phyloP scores from a whole-genome alignment of 2,113 vertebrate species.

The Spizaetus ornatus region DNA sequence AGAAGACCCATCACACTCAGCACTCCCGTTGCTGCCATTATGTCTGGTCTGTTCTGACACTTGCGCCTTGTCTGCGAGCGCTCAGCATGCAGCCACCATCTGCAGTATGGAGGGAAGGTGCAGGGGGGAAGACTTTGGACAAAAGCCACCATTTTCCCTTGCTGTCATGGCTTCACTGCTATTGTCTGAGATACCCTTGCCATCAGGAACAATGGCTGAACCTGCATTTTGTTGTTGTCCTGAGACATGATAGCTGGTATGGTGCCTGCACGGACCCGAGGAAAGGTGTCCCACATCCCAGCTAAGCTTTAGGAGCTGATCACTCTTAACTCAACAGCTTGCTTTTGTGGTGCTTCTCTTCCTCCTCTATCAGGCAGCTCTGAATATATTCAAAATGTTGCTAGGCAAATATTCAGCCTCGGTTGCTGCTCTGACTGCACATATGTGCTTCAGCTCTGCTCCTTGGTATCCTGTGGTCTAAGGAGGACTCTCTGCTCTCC shows the following conservation, averaged over 20 bases:
- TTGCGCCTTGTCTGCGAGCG: neutral
- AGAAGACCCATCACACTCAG: neutral
- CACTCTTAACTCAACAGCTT: neutral
- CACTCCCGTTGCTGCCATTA: rapidly evolving
- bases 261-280: neutral
- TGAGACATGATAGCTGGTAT: neutral
- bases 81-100: neutral
- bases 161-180: neutral
- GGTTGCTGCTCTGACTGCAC: neutral
- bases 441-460: neutral
- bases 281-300: neutral
- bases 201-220: neutral
- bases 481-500: neutral
- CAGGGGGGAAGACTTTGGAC: neutral
- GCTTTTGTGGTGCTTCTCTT: neutral
- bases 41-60: neutral
- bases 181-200: neutral
- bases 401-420: neutral
- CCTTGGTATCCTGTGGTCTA: neutral
- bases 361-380: neutral
- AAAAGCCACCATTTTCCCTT: neutral
- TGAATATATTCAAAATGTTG: neutral
- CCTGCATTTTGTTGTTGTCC: neutral
- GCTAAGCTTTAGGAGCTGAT: neutral
- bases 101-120: neutral